These are phyloP conservation scores for Pogona vitticeps DNA, from an alignment of 2,113 vertebrate species.

Conservation along the genomic window DNA sequence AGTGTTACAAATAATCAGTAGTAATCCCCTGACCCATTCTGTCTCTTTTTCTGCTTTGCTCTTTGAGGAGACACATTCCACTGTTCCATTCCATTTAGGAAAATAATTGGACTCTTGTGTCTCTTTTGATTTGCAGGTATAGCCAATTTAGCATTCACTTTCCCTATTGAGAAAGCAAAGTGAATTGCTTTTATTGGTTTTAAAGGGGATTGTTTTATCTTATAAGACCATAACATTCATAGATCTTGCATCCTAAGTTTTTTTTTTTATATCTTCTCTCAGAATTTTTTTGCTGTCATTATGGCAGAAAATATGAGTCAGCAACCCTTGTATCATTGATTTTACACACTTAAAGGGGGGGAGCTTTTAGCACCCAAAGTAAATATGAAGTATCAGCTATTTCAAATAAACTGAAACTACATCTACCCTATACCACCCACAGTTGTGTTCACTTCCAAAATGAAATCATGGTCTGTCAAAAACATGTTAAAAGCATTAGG, in stretches of 20 bases:
- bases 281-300: constrained; percentile 46
- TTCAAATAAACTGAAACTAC: constrained; percentile 68
- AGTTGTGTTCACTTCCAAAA: constrained; percentile 51
- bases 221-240: constrained; percentile 42
- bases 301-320: constrained; percentile 63
- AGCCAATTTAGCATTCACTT: constrained; percentile 37
- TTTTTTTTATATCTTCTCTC: constrained; percentile 58
- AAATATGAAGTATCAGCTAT: constrained; percentile 68
- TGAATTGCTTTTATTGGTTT: constrained; percentile 37
- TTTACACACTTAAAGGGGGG: constrained; percentile 44
- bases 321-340: constrained; percentile 55
- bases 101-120: constrained; percentile 19
- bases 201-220: constrained; percentile 49
- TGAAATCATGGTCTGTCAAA: constrained; percentile 41
- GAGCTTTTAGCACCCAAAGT: constrained; percentile 45
- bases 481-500: constrained; percentile 59
- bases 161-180: constrained; percentile 13
- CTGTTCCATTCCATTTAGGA: too few species aligned
- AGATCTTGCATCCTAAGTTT: constrained; percentile 47
- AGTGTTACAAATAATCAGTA: background rate
- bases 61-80: too few species aligned
- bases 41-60: constrained; percentile 5
- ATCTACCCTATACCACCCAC: constrained; percentile 68
- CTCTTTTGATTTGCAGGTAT: constrained; percentile 21
- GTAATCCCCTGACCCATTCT: constrained; percentile 15